Conservation (phyloP, 2,888 invertebrate species). For the Aphidius colemani region DNA sequence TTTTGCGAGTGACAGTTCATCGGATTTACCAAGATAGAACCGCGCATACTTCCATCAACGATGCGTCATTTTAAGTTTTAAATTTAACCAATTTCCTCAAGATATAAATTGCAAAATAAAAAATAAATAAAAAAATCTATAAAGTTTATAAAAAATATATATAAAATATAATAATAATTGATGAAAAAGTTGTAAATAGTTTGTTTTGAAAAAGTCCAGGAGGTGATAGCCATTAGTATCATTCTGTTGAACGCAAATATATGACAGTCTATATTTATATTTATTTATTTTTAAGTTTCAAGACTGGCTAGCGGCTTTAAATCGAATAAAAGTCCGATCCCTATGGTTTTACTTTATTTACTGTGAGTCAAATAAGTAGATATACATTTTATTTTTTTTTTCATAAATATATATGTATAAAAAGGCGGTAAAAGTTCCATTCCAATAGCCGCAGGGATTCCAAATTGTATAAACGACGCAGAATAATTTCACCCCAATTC, state of each 20-base stretch:
- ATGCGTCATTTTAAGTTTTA: constrained; percentile 2
- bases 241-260: constrained; percentile 12
- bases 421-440: constrained; percentile 25
- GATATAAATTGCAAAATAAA: not conserved
- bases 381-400: too few relatives aligned
- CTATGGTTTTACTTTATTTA: constrained; percentile 46
- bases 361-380: constrained; percentile 30
- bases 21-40: constrained; percentile 21
- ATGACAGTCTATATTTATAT: constrained; percentile 11
- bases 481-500: not conserved
- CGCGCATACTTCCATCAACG: not conserved
- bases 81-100: not conserved
- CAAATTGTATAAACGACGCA: constrained; percentile 19
- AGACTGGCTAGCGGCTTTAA: constrained; percentile 39
- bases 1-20: constrained; percentile 37
- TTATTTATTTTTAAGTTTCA: not conserved
- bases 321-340: constrained; percentile 51
- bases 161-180: not conserved
- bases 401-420: constrained; percentile 15
- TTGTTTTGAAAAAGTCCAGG: not conserved
- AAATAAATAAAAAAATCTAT: not conserved
- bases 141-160: not conserved
- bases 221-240: constrained; percentile 17
- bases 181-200: too few relatives aligned
- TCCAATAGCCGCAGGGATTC: constrained; percentile 5